Evolutionary conservation across 2,888 invertebrate genomes (phyloP).

Genomic region (Ectobius pallidus): DNA sequence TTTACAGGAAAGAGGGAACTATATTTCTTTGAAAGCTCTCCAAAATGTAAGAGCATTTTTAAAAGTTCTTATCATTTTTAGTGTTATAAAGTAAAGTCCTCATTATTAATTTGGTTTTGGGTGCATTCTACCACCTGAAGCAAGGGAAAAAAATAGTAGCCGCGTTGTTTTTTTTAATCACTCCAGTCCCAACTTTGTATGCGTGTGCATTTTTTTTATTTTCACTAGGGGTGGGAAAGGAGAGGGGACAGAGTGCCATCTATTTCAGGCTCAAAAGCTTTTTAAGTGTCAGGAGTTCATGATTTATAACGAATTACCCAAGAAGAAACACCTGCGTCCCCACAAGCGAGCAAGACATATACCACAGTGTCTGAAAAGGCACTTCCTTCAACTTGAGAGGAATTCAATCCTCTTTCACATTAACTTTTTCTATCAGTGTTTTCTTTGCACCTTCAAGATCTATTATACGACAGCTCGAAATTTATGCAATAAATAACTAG

Average conservation of each 20-base stretch:
- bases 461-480: too few relatives aligned
- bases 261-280: conserved; percentile 41
- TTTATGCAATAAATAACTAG: too few relatives aligned
- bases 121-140: neutral
- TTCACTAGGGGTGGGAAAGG: conserved; percentile 1
- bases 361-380: neutral
- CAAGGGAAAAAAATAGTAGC: neutral
- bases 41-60: too few relatives aligned
- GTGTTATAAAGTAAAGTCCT: neutral
- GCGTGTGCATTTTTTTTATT: conserved; percentile 10
- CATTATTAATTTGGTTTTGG: neutral
- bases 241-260: conserved; percentile 24
- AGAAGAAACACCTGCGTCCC: conserved; percentile 40
- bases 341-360: conserved; percentile 15
- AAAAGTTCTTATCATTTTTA: neutral
- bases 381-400: neutral
- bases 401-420: neutral
- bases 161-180: neutral
- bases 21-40: too few relatives aligned
- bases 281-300: conserved; percentile 42
- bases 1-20: too few relatives aligned
- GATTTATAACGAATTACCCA: conserved; percentile 43
- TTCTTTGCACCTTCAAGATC: too few relatives aligned
- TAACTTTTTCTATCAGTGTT: too few relatives aligned
- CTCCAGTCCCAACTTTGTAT: neutral